Percentiles rank a stretch among this genome's conserved stretches.
Evolutionary conservation across 37 sponge, comb jelly and placozoan species (phyloP).

Genomic region (Diacarnus erythraeanus): DNA sequence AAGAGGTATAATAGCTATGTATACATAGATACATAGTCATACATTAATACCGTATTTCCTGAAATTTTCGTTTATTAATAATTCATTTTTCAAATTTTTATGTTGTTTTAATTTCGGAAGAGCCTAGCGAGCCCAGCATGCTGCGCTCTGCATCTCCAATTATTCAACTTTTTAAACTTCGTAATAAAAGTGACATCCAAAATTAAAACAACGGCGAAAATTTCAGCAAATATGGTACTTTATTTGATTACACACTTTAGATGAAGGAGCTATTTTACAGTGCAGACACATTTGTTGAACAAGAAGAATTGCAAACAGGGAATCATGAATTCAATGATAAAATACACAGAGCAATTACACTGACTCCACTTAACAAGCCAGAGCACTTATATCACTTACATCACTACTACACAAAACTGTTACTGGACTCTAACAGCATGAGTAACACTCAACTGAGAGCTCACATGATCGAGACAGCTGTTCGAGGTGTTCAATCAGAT

Average conservation of each 20-base stretch:
- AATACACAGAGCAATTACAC: conserved; percentile 11
- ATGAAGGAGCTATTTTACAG: conserved; percentile 36
- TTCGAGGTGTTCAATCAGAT: conserved; percentile 12
- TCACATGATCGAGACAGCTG: conserved; percentile 23
- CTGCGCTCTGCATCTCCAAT: too few species aligned
- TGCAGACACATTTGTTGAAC: conserved; percentile 8
- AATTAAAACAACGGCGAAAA: too few species aligned
- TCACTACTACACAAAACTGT: conserved; percentile 5
- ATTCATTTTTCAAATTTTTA: too few species aligned
- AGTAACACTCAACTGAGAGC: neutral
- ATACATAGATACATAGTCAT: neutral
- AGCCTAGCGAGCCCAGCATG: too few species aligned
- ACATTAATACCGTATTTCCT: neutral
- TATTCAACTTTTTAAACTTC: too few species aligned
- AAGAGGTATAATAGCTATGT: conserved; percentile 13
- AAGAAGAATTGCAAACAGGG: conserved; percentile 48
- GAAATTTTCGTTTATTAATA: neutral
- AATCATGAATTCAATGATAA: conserved; percentile 24
- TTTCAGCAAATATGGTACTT: too few species aligned
- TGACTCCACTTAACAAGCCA: conserved; percentile 29
- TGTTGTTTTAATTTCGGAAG: too few species aligned
- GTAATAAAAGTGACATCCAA: too few species aligned
- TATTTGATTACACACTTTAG: neutral
- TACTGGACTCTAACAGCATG: neutral
- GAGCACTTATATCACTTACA: conserved; percentile 51